Evolutionary conservation across 2,888 invertebrate genomes (phyloP), one percentile per base, ranked within the genome.

Genomic region (Limnephilus lunatus): DNA sequence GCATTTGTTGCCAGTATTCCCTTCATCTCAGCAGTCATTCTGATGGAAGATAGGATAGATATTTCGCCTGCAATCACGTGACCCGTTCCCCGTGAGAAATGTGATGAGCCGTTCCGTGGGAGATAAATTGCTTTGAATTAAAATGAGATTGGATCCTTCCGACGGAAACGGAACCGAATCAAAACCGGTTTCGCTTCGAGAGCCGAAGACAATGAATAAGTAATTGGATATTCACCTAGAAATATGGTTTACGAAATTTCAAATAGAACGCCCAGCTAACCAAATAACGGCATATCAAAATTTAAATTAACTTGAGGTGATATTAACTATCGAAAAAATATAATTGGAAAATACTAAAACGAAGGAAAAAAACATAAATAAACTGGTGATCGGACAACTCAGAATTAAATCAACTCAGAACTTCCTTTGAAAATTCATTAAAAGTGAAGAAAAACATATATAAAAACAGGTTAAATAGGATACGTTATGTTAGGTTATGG

Each of bases 101-200:
- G 81, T 91, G 91, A 91, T 91, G 80, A 87, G 81, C 81, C 19
- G 15, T 80, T 87, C 86, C 81, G 81, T 85, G 19, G 39, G 30
- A 81, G 91, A 91, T 91, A 91, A 91, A 91, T 86, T 91, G 91
- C 81, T 86, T 85, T 81, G 86, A 91, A 91, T 91, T 91, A 91
- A 91, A 91, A 86, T 86, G 81, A 91, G 91, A 91, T 91, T 91
- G 91, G 83, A 91, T 91, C 81, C 91, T 32, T 39, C 81, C 30
- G 5, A 81, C 83, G 91, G 82, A 91, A 68, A 19, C 31, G 68
- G 48, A 90, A 90, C 12, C 48, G 32, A 82, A 48, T 82, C 25
- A 3, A 90, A 80, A 25, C 53, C 35, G 90, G 31, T 35, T 30
- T 31, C n/a, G 68, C 12, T 48, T 90, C 30, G 25, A 35, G 80